Evolutionary conservation across 2,888 invertebrate genomes (phyloP), one percentile per base, ranked within the genome.

Genomic region (Quadroppia sp.): DNA sequence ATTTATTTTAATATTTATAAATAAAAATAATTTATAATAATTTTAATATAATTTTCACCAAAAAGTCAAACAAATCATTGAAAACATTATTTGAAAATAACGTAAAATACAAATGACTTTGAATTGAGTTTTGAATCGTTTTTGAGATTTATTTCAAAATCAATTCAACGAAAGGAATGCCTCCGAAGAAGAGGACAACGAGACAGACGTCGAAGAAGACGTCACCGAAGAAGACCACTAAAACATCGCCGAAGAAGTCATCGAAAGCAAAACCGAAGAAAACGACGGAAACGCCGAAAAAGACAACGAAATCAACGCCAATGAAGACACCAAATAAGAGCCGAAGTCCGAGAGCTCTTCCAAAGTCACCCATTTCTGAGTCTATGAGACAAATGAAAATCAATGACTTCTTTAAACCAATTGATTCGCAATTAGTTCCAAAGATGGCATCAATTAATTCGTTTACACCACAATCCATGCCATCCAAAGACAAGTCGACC

Each of bases 391-490:
- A 67, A 23, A n/a, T 17, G 13, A 67, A 30, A 15, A 67, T 67
- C 4, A 67, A 42, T 23, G 67, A 67, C 9, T 42, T 42, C 42
- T 67, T 67, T 67, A 67, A 67, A 67, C 67, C 67, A 11, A 59
- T 28, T 50, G 25, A 9, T 17, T 36, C 64, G 11, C 64, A 36
- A 11, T n/a, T 11, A 23, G 28, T 53, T 20, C 13, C 23, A 50
- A 17, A 59, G 1, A n/a, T 59, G 9, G 28, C 1, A 15, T 11
- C 61, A 2, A 15, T 6, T 7, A 32, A 61, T 20, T 6, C 61
- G 2, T 4, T 30, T 32, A 15, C 7, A 28, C 32, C 9, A 61
- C 53, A 13, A 23, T 3, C 9, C 7, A 61, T 1, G 17, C 61
- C 32, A 25, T 20, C 9, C 32, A 61, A 61, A 30, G 61, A 17